Evolutionary conservation across 2,888 invertebrate genomes (phyloP).

Genomic region (Drosophila neotestacea): DNA sequence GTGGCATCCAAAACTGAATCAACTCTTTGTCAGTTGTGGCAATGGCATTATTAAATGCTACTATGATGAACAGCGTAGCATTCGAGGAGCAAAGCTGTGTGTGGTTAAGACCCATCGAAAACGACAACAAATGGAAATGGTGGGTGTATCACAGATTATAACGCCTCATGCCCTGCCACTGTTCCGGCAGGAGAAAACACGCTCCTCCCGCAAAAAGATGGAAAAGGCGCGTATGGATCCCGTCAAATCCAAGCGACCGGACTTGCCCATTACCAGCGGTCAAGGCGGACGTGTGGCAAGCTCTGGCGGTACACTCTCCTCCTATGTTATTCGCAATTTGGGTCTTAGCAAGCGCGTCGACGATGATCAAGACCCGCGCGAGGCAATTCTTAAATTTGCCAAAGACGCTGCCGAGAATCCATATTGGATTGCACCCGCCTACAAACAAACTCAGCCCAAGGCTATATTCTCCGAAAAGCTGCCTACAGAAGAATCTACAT

Average conservation of each 20-base stretch:
- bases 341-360: slow-evolving; percentile 96
- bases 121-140: slow-evolving; percentile 93
- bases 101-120: slow-evolving; percentile 92
- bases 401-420: slow-evolving; percentile 98
- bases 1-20: slow-evolving; percentile 99
- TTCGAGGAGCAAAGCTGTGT: slow-evolving; percentile 96
- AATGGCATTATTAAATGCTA: slow-evolving; percentile 95
- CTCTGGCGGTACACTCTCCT: slow-evolving; percentile 96
- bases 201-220: slow-evolving; percentile 95
- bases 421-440: slow-evolving; percentile 97
- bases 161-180: slow-evolving; percentile 98
- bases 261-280: slow-evolving; percentile 94
- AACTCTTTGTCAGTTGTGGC: slow-evolving; percentile 96
- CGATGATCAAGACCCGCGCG: slow-evolving; percentile 97
- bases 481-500: slow-evolving; percentile 54
- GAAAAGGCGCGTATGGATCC: slow-evolving; percentile 96
- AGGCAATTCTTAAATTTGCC: slow-evolving; percentile 97
- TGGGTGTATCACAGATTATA: slow-evolving; percentile 96
- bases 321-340: slow-evolving; percentile 97
- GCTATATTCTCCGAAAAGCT: slow-evolving; percentile 89
- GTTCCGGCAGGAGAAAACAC: slow-evolving; percentile 95
- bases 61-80: slow-evolving; percentile 94
- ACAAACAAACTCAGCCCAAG: slow-evolving; percentile 94
- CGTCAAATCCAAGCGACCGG: slow-evolving; percentile 92
- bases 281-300: slow-evolving; percentile 97